Evolutionary conservation across 2,113 vertebrate genomes (phyloP), one percentile per base, ranked within the genome.

Genomic region (Cyanoramphus novaezelandiae): DNA sequence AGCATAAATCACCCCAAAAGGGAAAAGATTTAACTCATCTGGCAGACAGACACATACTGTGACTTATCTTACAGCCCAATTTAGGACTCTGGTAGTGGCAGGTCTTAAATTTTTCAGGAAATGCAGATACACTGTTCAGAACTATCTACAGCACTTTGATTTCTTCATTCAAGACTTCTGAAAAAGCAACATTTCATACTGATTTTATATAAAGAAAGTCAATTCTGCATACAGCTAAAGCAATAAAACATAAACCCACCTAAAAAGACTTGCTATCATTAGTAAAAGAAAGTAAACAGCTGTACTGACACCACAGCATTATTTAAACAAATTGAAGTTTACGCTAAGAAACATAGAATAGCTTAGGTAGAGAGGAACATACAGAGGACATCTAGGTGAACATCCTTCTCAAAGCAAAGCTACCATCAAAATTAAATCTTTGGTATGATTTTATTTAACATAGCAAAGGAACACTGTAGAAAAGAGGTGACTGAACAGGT

Each of bases 1-100:
- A 92, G 57, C 2, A 21, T 24, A 65, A n/a, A 88, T 23, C 37
- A 81, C 35, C 14, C 49, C 10, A 2, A 39, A 84, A 92, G 33
- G 21, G 64, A 80, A 94, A 90, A 93, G 50, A 83, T 75, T 88
- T 85, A 90, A 95, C 55, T 88, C 82, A 88, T 92, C 28, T 81
- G 85, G 90, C 88, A 90, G 37, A 91, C 25, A 86, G 65, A 67
- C 50, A 70, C 11, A 52, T 7, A 57, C 13, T 46, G 29, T 44
- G 39, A 63, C 70, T 82, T 65, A 49, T 76, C 78, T 33, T 87
- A 68, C 60, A 68, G 53, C 31, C 43, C 68, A n/a, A 96, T 60
- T 83, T 63, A 67, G 25, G 62, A 74, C 21, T 71, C 49, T 44
- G 39, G 23, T 39, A 75, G 29, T 19, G 17, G 17, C 3, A 68